Conservation (phyloP, 2,113 vertebrate species). For the Chionodraco myersi region DNA sequence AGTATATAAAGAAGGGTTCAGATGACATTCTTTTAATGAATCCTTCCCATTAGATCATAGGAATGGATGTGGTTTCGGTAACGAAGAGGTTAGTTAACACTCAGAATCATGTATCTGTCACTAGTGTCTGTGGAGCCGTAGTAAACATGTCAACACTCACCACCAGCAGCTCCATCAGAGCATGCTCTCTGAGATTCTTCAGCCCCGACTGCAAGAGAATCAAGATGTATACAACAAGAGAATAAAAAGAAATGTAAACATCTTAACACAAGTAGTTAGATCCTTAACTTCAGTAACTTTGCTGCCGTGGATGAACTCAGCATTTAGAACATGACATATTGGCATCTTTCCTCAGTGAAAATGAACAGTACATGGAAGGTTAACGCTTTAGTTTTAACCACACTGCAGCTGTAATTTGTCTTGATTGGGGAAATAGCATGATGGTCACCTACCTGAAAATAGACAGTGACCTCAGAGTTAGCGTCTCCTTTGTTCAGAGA, state of each 20-base stretch:
- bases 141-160: constrained; percentile 80
- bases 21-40: background rate
- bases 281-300: background rate
- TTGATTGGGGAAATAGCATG: no score
- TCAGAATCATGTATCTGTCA: background rate
- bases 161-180: constrained; percentile 97
- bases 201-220: constrained; percentile 89
- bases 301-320: no score
- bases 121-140: no score
- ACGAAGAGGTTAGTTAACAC: background rate
- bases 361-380: no score
- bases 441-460: constrained; percentile 88
- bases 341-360: no score
- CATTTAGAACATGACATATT: no score
- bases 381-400: no score
- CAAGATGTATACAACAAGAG: background rate
- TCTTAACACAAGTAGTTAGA: background rate
- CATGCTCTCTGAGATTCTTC: constrained; percentile 91
- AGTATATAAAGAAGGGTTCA: background rate
- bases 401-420: no score
- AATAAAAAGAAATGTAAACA: background rate
- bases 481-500: constrained; percentile 93
- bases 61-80: background rate
- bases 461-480: constrained; percentile 96
- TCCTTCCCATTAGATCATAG: background rate